Evolutionary conservation across 2,797 vertebrate genomes (phyloP).

Genomic region (Pachyuromys duprasi): DNA sequence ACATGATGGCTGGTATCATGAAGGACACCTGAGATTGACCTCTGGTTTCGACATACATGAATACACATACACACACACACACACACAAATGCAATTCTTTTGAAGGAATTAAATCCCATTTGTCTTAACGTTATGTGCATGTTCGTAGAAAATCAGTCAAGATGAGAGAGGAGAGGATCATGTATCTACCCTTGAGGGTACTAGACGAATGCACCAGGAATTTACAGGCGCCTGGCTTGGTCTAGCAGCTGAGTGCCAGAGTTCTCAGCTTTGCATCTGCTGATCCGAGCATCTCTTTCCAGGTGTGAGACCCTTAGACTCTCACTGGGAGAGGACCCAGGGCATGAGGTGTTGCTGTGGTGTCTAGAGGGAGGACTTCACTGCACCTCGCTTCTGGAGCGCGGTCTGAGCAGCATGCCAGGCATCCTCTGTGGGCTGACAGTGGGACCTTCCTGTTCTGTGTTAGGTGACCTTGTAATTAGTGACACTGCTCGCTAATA

Average conservation of each 20-base stretch:
- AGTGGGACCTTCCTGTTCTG: neutral
- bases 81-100: neutral
- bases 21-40: neutral
- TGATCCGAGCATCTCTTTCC: neutral
- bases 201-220: neutral
- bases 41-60: neutral
- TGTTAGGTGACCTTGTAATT: slow-evolving; percentile 71
- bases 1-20: neutral
- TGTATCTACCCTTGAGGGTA: neutral
- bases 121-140: neutral
- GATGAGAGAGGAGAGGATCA: neutral
- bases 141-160: neutral
- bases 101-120: neutral
- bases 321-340: neutral
- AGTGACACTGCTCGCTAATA: slow-evolving; percentile 76
- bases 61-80: neutral
- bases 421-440: neutral
- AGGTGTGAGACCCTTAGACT: neutral
- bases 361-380: neutral
- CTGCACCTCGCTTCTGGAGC: neutral
- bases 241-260: neutral
- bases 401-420: neutral
- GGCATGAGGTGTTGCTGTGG: accelerated
- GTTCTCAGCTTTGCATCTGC: neutral
- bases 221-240: neutral